Percentiles rank a stretch among this genome's conserved stretches.
Conservation (phyloP, 53 echinoderm and acorn worm species). For the Echinarachnius parma region DNA sequence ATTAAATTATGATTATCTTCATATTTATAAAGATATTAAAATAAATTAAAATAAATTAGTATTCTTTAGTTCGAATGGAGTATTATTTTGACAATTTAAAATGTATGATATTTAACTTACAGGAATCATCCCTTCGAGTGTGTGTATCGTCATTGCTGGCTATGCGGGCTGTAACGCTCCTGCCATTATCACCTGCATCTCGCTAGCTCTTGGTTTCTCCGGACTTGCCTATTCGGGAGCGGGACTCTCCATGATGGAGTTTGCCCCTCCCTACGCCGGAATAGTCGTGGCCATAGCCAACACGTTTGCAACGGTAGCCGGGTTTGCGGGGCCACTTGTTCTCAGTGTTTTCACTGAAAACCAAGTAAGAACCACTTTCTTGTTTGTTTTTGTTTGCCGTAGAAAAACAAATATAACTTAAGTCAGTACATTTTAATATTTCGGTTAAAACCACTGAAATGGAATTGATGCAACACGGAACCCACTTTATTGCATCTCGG, state of each 20-base stretch:
- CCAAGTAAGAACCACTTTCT: no score
- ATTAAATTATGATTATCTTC: no score
- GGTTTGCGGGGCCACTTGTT: conserved; percentile 53
- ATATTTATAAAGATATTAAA: no score
- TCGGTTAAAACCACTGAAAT: no score
- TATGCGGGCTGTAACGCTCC: conserved; percentile 63
- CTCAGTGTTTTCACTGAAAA: conserved; percentile 65
- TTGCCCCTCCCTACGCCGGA: conserved; percentile 65
- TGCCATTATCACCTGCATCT: conserved; percentile 49
- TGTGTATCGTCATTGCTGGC: conserved; percentile 52
- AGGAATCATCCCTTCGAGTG: conserved; percentile 65
- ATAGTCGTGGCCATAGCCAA: conserved; percentile 57
- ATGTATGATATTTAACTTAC: not conserved
- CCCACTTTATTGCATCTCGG: no score
- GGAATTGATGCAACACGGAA: no score
- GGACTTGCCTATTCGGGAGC: conserved; percentile 60
- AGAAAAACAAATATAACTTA: no score
- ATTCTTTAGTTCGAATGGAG: no score
- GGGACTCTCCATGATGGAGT: conserved; percentile 54
- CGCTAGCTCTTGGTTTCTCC: conserved; percentile 44
- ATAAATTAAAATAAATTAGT: no score
- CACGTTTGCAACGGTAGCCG: conserved; percentile 47
- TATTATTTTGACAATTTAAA: no score
- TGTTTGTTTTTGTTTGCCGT: no score
- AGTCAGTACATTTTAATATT: no score